Evolutionary conservation across 1,140 invertebrate genomes (phyloP).

Genomic region (Halyomorpha halys): DNA sequence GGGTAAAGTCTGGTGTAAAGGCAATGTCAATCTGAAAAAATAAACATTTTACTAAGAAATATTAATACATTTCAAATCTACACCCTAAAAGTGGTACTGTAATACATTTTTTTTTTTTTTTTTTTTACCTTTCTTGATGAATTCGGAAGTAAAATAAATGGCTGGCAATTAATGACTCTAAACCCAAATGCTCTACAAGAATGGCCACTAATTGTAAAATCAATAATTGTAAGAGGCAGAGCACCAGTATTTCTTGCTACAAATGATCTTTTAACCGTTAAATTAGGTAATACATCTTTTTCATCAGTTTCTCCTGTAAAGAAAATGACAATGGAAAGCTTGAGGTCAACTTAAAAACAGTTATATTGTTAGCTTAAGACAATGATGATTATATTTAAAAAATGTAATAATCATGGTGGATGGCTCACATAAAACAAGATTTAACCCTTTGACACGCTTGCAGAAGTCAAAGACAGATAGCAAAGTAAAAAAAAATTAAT

Average conservation of each 20-base stretch:
- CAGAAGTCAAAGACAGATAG: too few species aligned
- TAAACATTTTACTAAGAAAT: constrained; percentile 14
- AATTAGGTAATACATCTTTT: constrained; percentile 48
- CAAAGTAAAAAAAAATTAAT: background rate
- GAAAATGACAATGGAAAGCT: constrained; percentile 25
- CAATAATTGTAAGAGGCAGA: constrained; percentile 61
- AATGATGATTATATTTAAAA: too few species aligned
- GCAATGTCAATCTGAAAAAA: constrained; percentile 62
- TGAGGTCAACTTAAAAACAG: background rate
- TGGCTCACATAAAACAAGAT: too few species aligned
- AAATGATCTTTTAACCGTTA: constrained; percentile 75
- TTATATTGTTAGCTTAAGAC: background rate
- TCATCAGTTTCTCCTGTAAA: constrained; percentile 41
- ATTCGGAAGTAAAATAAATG: constrained; percentile 72
- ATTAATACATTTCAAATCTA: constrained; percentile 5
- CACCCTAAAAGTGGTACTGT: background rate
- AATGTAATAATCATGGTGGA: too few species aligned
- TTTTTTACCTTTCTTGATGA: constrained; percentile 50
- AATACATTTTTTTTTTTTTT: background rate
- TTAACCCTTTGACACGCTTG: too few species aligned
- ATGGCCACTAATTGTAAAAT: constrained; percentile 63
- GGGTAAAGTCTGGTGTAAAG: constrained; percentile 87
- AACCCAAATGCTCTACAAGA: constrained; percentile 82
- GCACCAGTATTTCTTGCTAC: constrained; percentile 80
- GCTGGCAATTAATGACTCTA: constrained; percentile 68